Conservation (phyloP, 2,888 invertebrate species). For the Meiosimyza platycephala region DNA sequence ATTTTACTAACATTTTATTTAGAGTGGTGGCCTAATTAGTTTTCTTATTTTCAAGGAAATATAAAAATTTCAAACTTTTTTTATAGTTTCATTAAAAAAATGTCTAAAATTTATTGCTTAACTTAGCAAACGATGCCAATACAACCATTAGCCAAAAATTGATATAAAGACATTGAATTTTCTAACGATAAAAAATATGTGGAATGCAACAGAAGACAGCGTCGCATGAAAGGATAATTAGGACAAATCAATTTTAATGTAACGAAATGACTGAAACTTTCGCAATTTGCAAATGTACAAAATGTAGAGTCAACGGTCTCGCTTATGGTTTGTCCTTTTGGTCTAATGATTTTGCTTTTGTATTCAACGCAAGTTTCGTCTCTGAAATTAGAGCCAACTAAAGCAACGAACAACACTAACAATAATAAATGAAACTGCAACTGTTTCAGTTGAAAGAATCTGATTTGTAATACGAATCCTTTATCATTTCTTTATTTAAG, state of each 20-base stretch:
- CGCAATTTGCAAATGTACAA: neutral
- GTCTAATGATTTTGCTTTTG: neutral
- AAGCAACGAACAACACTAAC: too few species aligned
- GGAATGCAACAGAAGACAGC: neutral
- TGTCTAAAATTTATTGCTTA: neutral
- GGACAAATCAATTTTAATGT: constrained; percentile 10
- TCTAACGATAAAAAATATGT: neutral
- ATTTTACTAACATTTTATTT: too few species aligned
- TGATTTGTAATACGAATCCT: too few species aligned
- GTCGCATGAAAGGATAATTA: constrained; percentile 5
- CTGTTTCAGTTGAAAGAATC: too few species aligned
- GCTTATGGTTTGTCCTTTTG: neutral
- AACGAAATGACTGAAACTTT: constrained; percentile 1
- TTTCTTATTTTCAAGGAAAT: too few species aligned
- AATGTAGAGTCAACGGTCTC: too few species aligned
- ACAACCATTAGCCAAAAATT: neutral
- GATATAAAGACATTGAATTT: neutral
- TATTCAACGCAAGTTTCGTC: neutral
- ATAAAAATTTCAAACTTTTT: neutral
- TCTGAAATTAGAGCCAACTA: too few species aligned
- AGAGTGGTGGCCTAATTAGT: too few species aligned
- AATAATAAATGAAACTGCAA: too few species aligned
- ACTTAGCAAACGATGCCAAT: neutral
- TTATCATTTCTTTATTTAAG: too few species aligned
- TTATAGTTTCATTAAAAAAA: neutral